Evolutionary conservation across 2,113 vertebrate species (phyloP), one percentile per base, ranked within the genome.

Genomic region (Hippocampus mohnikei): DNA sequence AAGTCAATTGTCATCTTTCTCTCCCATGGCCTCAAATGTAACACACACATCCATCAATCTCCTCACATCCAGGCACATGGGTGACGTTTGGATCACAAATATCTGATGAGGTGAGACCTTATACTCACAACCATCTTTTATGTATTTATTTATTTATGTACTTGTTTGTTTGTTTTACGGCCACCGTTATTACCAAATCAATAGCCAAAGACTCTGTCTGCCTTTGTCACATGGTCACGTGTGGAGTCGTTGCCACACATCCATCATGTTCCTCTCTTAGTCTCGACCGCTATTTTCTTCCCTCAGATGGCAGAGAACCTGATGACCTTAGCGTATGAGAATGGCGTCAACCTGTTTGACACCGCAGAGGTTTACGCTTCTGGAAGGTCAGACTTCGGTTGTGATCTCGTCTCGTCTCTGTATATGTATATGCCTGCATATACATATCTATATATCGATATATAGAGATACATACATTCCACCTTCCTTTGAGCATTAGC

Each of bases 351-450:
- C 87, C 93, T 99, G 13, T 99, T 99, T 29, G 97, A 99, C 81
- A 99, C 97, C 0, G 97, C 97, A 0, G 97, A 99, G 87, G 97
- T 99, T 77, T 99, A 99, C 0, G 97, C 97, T 0, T 98, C 96
- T 1, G 97, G 97, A 81, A 98, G 96, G 97, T 98, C 91, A 89
- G 91, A 61, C 66, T 25, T 60, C 27, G 29, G 29, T 29, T 29
- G 29, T 29, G 56, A 59, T n/a, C 20, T 52, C 2, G 5, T 23
- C 53, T 55, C 18, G n/a, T 29, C 0, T 59, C 6, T 52, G 12
- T 52, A n/a, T 9, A 44, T 42, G 12, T 44, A 44, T 44, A 44
- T 44, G 12, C 13, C 3, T 44, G 3, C 12, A 44, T 44, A 12
- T 44, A 44, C n/a, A n/a, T 44, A 44, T 44, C 2, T 44, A 12